These are phyloP conservation scores for Ligdia adustata DNA, from an alignment of 2,888 invertebrate species.

Conservation along the genomic window DNA sequence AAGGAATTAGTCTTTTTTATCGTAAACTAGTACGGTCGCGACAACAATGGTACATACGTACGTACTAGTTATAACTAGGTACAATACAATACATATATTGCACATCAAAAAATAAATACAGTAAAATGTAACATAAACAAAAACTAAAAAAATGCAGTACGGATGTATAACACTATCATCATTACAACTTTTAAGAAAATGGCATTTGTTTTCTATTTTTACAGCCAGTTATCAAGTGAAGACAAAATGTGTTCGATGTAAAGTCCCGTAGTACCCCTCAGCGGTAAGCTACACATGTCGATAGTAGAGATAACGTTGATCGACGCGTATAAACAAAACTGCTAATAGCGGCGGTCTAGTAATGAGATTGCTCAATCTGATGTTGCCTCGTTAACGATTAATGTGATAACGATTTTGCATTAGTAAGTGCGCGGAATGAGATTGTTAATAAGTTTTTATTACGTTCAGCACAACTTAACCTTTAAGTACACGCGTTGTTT, in stretches of 20 bases:
- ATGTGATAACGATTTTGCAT: conserved; percentile 13
- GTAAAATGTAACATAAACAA: not conserved
- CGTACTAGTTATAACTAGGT: too few relatives aligned
- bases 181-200: not conserved
- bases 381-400: conserved; percentile 17
- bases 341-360: conserved; percentile 25
- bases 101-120: not conserved
- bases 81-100: not conserved
- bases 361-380: conserved; percentile 26
- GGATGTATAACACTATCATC: not conserved
- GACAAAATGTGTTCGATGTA: not conserved
- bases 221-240: not conserved
- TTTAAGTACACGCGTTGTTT: too few relatives aligned
- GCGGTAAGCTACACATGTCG: conserved; percentile 31
- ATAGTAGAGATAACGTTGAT: conserved; percentile 27
- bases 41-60: too few relatives aligned
- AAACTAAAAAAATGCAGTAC: not conserved
- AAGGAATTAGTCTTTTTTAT: too few relatives aligned
- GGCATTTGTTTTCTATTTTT: not conserved
- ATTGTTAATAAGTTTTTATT: too few relatives aligned
- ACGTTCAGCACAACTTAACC: too few relatives aligned
- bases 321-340: conserved; percentile 36
- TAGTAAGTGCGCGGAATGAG: too few relatives aligned
- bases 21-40: too few relatives aligned
- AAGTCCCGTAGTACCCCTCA: conserved; percentile 13